These are phyloP conservation scores for Drosophila mayri DNA, from an alignment of 1,140 invertebrate genomes.

Conservation along the genomic window DNA sequence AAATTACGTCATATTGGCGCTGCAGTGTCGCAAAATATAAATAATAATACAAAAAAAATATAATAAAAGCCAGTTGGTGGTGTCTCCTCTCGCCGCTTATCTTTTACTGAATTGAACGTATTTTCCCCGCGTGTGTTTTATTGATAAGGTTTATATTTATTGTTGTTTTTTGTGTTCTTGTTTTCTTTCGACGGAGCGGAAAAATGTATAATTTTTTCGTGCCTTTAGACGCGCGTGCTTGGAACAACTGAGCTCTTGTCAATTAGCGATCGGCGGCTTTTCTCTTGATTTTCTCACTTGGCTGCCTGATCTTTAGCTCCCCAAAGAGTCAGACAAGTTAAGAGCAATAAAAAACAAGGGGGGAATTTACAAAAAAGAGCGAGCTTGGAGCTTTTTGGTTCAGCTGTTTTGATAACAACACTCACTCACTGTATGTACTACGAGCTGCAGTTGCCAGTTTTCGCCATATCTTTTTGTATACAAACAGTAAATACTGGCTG, in stretches of 20 bases:
- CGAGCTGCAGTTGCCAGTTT: slow-evolving; percentile 6
- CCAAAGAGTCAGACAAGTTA: slow-evolving; percentile 5
- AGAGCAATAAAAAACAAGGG: not conserved
- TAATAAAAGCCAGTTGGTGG: slow-evolving; percentile 9
- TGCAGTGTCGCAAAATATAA: slow-evolving; percentile 61
- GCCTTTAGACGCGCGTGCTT: slow-evolving; percentile 25
- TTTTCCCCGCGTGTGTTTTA: slow-evolving; percentile 16
- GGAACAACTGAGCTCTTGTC: slow-evolving; percentile 39
- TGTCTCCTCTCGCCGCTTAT: not conserved
- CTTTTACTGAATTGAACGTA: slow-evolving; percentile 2
- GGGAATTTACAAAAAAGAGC: slow-evolving; percentile 9
- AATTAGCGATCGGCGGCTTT: slow-evolving; percentile 27
- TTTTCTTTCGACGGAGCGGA: not conserved
- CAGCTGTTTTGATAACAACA: slow-evolving; percentile 45
- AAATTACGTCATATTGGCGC: slow-evolving; percentile 74
- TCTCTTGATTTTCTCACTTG: slow-evolving; percentile 2
- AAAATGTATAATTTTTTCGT: slow-evolving; percentile 3
- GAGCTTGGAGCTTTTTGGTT: slow-evolving; percentile 38
- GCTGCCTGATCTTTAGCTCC: slow-evolving; percentile 37
- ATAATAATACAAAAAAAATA: slow-evolving; percentile 7
- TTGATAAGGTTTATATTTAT: slow-evolving; percentile 37
- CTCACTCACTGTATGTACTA: not conserved
- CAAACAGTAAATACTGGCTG: slow-evolving; percentile 18
- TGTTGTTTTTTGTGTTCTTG: not conserved
- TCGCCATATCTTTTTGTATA: not conserved